phyloP scores from a whole-genome alignment of 2,113 vertebrate genomes.

The Stictonetta naevosa region DNA sequence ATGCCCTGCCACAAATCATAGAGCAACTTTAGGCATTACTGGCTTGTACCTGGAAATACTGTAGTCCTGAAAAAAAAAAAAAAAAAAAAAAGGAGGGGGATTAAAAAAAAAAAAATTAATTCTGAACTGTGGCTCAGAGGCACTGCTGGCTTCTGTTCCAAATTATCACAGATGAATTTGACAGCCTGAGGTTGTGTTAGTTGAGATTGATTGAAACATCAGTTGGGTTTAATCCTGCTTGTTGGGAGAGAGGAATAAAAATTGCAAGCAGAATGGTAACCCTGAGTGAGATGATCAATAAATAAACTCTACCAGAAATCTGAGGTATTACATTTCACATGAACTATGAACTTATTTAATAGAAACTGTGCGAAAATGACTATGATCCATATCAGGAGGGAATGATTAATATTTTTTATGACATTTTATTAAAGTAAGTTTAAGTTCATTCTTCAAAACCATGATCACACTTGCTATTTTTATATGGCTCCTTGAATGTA shows the following conservation, averaged over 20 bases:
- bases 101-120: neutral
- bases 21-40: conserved; percentile 6
- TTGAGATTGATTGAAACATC: conserved; percentile 52
- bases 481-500: conserved; percentile 42
- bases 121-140: neutral
- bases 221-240: conserved; percentile 51
- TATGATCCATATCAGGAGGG: neutral
- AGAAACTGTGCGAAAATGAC: conserved; percentile 24
- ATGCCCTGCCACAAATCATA: conserved; percentile 27
- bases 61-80: neutral
- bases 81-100: neutral
- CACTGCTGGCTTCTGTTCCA: neutral
- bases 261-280: neutral
- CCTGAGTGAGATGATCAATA: conserved; percentile 16
- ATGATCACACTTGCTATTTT: conserved; percentile 5
- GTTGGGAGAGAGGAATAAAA: conserved; percentile 32
- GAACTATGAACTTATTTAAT: conserved; percentile 36
- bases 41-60: conserved; percentile 8
- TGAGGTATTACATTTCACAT: conserved; percentile 8
- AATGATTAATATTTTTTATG: conserved; percentile 17
- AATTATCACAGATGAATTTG: neutral
- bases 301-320: conserved; percentile 22
- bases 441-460: conserved; percentile 43
- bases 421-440: conserved; percentile 23
- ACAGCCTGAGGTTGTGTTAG: neutral